Percentiles rank a stretch among this genome's conserved stretches.
phyloP scores from a whole-genome alignment of 2,888 invertebrate genomes.

The Ceramica pisi region DNA sequence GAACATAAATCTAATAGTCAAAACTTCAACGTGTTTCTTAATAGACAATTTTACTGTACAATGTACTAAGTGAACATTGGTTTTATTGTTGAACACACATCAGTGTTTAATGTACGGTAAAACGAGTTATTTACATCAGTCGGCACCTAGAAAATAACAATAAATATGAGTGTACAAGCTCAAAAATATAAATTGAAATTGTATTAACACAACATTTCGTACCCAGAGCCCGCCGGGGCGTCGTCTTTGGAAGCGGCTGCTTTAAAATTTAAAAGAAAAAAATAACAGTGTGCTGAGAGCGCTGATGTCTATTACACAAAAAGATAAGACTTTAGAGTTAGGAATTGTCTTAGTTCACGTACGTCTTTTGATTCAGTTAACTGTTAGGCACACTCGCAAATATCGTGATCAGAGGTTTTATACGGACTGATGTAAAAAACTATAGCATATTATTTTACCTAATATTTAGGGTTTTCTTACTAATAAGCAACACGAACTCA shows the following conservation, averaged over 20 bases:
- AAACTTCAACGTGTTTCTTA: slow-evolving; percentile 29
- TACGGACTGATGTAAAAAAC: slow-evolving; percentile 39
- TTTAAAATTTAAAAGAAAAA: not conserved
- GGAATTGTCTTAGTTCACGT: too few relatives aligned
- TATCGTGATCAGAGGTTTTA: not conserved
- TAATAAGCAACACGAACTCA: slow-evolving; percentile 95
- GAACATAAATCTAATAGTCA: slow-evolving; percentile 28
- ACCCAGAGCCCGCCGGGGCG: not conserved
- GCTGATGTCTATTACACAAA: too few relatives aligned
- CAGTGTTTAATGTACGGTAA: slow-evolving; percentile 8
- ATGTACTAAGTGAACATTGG: slow-evolving; percentile 20
- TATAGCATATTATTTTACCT: slow-evolving; percentile 7
- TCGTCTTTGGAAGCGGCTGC: not conserved
- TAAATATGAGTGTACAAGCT: not conserved
- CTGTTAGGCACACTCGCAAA: not conserved
- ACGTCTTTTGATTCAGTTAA: not conserved
- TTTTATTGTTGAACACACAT: slow-evolving; percentile 45
- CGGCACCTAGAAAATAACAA: not conserved
- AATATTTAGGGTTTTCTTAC: slow-evolving; percentile 84
- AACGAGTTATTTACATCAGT: slow-evolving; percentile 41
- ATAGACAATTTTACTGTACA: slow-evolving; percentile 20
- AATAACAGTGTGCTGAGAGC: too few relatives aligned
- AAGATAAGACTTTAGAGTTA: not conserved
- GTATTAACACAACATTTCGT: not conserved
- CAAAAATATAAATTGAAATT: not conserved